Conservation (phyloP, 1,140 invertebrate species). For the Teleopsis dalmanni region DNA sequence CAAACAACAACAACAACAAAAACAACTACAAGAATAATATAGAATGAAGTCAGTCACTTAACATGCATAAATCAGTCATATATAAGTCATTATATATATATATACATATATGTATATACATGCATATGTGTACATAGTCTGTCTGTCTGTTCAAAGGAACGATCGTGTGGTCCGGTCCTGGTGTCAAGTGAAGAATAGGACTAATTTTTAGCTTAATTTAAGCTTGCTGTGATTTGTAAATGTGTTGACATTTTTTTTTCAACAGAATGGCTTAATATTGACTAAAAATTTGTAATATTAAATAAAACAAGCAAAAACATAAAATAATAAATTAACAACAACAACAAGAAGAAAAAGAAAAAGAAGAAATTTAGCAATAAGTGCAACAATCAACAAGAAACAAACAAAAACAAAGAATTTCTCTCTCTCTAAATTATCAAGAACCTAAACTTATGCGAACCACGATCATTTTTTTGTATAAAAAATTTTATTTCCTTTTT, state of each 20-base stretch:
- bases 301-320: not conserved
- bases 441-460: no score
- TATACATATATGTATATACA: not conserved
- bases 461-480: no score
- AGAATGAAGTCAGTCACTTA: not conserved
- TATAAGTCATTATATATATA: not conserved
- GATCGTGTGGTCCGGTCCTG: not conserved
- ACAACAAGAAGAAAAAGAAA: not conserved
- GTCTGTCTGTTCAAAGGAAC: not conserved
- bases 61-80: not conserved
- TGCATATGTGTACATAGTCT: not conserved
- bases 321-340: slow-evolving; percentile 2
- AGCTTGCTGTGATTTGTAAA: slow-evolving; percentile 17
- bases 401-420: not conserved
- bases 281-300: not conserved
- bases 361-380: not conserved
- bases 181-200: not conserved
- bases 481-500: no score
- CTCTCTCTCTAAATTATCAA: not conserved
- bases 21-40: not conserved
- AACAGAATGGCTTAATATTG: not conserved
- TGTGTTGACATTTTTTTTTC: no score
- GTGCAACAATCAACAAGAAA: not conserved
- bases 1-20: no score
- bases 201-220: slow-evolving; percentile 1